These are phyloP conservation scores for Psammodynastes pulverulentus DNA, from an alignment of 2,113 vertebrate genomes.

Conservation along the genomic window DNA sequence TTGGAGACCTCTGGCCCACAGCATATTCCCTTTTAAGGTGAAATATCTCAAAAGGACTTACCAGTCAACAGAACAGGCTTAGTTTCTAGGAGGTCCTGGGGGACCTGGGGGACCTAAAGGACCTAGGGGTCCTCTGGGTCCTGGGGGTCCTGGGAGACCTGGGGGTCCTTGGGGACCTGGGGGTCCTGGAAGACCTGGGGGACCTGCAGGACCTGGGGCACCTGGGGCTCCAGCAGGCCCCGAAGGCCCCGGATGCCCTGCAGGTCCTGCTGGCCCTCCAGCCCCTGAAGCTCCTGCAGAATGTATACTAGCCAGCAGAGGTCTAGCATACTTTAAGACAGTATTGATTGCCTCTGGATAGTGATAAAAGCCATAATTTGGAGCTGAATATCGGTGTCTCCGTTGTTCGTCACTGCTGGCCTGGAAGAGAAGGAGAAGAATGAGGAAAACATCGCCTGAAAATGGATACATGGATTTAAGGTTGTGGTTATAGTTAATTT, in stretches of 20 bases:
- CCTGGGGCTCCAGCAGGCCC: background rate
- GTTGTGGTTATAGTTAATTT: background rate
- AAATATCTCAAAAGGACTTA: background rate
- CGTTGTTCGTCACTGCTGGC: slow-evolving; percentile 7
- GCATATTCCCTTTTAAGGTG: background rate
- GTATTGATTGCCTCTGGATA: background rate
- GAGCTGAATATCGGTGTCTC: background rate
- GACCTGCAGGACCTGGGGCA: background rate
- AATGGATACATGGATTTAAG: background rate
- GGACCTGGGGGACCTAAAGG: background rate
- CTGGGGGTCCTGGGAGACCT: accelerated
- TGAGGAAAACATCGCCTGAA: background rate
- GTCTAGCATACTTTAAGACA: background rate
- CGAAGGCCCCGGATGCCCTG: accelerated
- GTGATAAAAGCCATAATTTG: background rate
- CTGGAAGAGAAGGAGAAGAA: background rate
- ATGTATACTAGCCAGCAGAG: too few species aligned
- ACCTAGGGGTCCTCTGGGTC: accelerated
- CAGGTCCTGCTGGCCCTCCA: background rate
- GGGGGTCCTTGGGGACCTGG: background rate
- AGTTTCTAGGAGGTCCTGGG: background rate
- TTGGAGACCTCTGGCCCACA: too few species aligned
- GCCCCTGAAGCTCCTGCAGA: background rate
- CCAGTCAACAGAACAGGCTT: background rate
- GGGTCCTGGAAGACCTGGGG: too few species aligned